Conservation (phyloP, 2,888 invertebrate genomes). For the Sinhomidia bicolor region DNA sequence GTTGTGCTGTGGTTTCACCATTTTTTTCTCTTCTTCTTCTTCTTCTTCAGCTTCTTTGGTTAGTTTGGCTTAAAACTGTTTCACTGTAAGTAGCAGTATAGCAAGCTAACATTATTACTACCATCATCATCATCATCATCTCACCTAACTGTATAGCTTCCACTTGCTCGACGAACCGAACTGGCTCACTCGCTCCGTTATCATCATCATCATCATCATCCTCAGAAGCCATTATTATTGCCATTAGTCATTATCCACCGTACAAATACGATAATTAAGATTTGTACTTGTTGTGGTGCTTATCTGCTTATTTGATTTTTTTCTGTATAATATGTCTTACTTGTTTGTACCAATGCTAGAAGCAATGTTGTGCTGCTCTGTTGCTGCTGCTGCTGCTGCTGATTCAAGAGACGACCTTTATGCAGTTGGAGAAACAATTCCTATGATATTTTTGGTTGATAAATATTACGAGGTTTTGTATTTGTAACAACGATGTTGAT, state of each 20-base stretch:
- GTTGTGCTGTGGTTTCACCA: slow-evolving; percentile 2
- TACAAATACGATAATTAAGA: not conserved
- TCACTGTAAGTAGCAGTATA: not conserved
- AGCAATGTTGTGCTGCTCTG: not conserved
- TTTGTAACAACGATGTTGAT: too few relatives aligned
- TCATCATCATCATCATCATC: not conserved
- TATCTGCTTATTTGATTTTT: not conserved
- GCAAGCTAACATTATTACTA: not conserved
- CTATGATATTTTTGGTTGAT: too few relatives aligned
- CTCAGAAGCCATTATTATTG: not conserved
- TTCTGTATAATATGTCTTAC: too few relatives aligned
- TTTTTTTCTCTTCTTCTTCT: not conserved
- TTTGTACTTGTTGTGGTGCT: not conserved
- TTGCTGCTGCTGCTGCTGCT: not conserved
- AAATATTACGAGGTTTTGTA: too few relatives aligned
- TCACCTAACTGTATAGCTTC: slow-evolving; percentile 1
- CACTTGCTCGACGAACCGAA: not conserved
- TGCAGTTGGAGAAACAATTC: too few relatives aligned
- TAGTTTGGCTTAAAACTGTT: too few relatives aligned
- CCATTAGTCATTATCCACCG: not conserved
- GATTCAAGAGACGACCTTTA: too few relatives aligned
- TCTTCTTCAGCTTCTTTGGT: not conserved
- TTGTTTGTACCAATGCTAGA: too few relatives aligned
- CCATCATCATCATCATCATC: not conserved
- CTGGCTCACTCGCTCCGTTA: not conserved